phyloP scores from a whole-genome alignment of 2,797 vertebrate species.

The Cheracebus regulus region DNA sequence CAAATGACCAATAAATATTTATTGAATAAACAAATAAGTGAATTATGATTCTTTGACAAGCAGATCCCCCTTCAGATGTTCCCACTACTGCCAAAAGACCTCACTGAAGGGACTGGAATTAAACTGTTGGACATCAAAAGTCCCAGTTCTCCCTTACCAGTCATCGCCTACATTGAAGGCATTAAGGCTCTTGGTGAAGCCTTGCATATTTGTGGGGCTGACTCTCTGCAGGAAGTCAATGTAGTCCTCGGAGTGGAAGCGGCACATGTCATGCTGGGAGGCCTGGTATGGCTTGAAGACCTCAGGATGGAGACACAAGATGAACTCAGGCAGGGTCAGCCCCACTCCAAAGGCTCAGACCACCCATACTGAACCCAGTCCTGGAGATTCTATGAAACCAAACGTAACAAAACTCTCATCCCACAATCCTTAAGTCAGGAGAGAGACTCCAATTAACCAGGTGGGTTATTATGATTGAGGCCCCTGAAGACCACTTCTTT shows the following conservation, averaged over 20 bases:
- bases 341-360: neutral
- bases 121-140: neutral
- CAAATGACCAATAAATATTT: conserved; percentile 21
- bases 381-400: neutral
- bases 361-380: neutral
- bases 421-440: neutral
- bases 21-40: conserved; percentile 14
- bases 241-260: conserved; percentile 99
- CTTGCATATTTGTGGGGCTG: conserved; percentile 99
- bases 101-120: neutral
- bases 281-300: conserved; percentile 99
- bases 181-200: conserved; percentile 99
- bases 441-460: neutral
- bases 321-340: neutral
- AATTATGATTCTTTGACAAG: conserved; percentile 10
- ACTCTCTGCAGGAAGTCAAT: conserved; percentile 99
- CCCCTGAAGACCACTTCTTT: neutral
- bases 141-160: conserved; percentile 88
- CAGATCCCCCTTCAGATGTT: neutral
- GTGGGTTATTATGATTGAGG: neutral
- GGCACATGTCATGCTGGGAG: conserved; percentile 99
- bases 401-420: neutral
- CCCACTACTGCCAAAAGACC: neutral
- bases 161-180: conserved; percentile 99
- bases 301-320: conserved; percentile 81